Evolutionary conservation across 2,113 vertebrate species (phyloP).

Genomic region (Podilymbus podiceps): DNA sequence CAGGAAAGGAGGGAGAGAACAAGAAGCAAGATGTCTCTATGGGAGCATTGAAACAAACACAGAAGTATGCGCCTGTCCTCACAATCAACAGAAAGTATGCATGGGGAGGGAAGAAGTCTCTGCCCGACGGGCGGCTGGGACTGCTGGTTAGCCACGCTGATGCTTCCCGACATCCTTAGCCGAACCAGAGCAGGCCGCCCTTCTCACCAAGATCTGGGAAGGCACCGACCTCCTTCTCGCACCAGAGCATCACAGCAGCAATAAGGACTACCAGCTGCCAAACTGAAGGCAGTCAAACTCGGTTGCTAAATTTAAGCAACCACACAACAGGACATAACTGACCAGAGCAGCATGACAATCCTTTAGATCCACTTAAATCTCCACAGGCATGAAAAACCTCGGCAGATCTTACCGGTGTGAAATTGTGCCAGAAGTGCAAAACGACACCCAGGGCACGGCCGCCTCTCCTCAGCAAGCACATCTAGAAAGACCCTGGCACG

Average conservation of each 20-base stretch:
- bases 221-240: not conserved
- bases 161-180: not conserved
- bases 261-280: not conserved
- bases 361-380: constrained; percentile 50
- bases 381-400: constrained; percentile 38
- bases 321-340: constrained; percentile 32
- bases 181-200: not conserved
- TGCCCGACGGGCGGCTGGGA: fast-evolving
- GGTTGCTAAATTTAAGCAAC: constrained; percentile 43
- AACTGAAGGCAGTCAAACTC: not conserved
- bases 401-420: constrained; percentile 23
- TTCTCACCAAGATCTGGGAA: not conserved
- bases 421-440: constrained; percentile 13
- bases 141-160: not conserved
- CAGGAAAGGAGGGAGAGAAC: not conserved
- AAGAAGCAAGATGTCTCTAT: constrained; percentile 26
- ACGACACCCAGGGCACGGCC: not conserved
- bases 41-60: constrained; percentile 44
- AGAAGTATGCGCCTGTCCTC: not conserved
- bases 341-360: constrained; percentile 38
- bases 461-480: not conserved
- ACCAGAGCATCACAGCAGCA: not conserved
- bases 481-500: not conserved
- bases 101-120: not conserved
- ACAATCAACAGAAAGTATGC: not conserved